Percentiles rank a stretch among this genome's conserved stretches.
phyloP scores from a whole-genome alignment of 1,140 invertebrate species.

The Acyrthosiphon pisum region DNA sequence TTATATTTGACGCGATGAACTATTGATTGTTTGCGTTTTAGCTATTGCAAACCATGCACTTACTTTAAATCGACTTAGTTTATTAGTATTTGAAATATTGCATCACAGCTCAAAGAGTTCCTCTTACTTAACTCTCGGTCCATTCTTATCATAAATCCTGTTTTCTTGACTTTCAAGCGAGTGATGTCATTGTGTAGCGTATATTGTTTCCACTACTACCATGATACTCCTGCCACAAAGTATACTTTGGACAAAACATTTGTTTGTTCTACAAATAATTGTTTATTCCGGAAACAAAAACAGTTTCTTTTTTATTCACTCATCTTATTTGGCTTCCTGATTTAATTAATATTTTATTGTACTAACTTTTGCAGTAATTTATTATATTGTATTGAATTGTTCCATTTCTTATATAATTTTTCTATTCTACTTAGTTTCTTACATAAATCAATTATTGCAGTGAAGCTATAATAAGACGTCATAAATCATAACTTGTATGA shows the following conservation, averaged over 20 bases:
- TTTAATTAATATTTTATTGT: constrained; percentile 10
- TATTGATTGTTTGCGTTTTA: background rate
- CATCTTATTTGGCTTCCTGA: background rate
- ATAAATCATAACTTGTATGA: background rate
- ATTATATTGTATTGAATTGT: background rate
- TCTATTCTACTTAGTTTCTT: background rate
- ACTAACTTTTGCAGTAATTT: background rate
- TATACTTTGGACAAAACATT: background rate
- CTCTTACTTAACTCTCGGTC: background rate
- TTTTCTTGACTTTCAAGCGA: background rate
- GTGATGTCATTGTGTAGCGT: background rate
- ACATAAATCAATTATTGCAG: background rate
- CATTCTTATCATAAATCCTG: background rate
- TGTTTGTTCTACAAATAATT: background rate
- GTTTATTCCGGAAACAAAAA: background rate
- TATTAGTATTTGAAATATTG: background rate
- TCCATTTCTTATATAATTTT: background rate
- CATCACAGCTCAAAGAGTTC: background rate
- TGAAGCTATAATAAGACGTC: background rate
- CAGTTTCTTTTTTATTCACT: background rate
- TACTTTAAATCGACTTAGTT: background rate
- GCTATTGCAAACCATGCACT: background rate
- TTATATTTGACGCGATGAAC: background rate
- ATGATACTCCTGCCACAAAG: background rate
- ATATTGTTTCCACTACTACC: background rate